Percentiles rank a stretch among this genome's conserved stretches.
These are phyloP conservation scores for Bradysia coprophila DNA, from an alignment of 1,140 invertebrate species.

Conservation along the genomic window DNA sequence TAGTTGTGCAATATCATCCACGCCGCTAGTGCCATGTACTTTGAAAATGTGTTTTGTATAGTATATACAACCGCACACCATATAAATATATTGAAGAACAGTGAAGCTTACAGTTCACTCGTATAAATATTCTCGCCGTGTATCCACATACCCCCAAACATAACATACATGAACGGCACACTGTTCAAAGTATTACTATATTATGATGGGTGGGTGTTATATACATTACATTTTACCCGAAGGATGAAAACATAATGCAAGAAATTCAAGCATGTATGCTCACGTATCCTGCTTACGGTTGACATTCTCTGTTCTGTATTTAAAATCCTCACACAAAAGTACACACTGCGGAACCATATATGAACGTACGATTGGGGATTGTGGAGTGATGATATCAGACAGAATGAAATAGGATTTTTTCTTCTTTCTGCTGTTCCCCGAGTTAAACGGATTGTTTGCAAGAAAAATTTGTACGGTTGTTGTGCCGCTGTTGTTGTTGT, in stretches of 20 bases:
- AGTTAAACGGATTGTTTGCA: neutral
- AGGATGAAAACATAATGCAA: neutral
- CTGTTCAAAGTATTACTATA: neutral
- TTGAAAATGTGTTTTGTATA: neutral
- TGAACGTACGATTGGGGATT: neutral
- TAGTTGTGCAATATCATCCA: too few relatives aligned
- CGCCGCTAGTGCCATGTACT: neutral
- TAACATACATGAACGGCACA: too few relatives aligned
- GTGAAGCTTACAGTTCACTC: too few relatives aligned
- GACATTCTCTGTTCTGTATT: too few relatives aligned
- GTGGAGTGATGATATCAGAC: neutral
- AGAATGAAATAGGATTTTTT: neutral
- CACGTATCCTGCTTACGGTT: neutral
- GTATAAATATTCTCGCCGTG: too few relatives aligned
- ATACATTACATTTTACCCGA: too few relatives aligned
- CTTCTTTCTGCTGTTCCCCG: too few relatives aligned
- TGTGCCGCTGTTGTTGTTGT: too few relatives aligned
- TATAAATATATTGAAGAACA: too few relatives aligned
- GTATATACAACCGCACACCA: neutral
- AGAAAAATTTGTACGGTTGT: constrained; percentile 1
- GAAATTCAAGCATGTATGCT: neutral
- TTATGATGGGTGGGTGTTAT: neutral
- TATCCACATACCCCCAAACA: too few relatives aligned
- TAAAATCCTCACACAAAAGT: too few relatives aligned
- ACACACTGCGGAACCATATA: neutral